These are phyloP conservation scores for Linnaemya tessellans DNA, from an alignment of 2,888 invertebrate species.

Conservation along the genomic window DNA sequence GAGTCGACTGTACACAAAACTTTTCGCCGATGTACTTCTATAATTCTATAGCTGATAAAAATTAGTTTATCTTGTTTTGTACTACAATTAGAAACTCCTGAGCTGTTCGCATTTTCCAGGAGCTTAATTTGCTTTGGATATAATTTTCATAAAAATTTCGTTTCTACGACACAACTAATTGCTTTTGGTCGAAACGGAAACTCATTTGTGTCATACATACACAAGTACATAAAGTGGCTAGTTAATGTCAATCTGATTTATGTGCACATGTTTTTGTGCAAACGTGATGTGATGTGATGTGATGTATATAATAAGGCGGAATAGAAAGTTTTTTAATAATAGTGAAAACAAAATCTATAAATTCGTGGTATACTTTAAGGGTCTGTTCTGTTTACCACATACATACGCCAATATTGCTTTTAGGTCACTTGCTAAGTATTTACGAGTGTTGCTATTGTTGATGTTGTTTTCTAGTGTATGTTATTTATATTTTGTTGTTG, in stretches of 20 bases:
- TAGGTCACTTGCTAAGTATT: conserved; percentile 54
- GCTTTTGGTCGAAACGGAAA: not conserved
- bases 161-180: not conserved
- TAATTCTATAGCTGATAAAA: no score
- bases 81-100: no score
- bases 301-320: not conserved
- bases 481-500: conserved; percentile 26
- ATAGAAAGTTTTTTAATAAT: conserved; percentile 17
- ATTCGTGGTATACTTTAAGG: conserved; percentile 49
- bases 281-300: not conserved
- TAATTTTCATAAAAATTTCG: no score
- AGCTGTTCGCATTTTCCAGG: not conserved
- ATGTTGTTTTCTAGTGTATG: not conserved
- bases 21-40: no score
- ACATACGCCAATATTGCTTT: conserved; percentile 55
- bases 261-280: not conserved
- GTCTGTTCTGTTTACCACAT: not conserved
- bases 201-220: conserved; percentile 27
- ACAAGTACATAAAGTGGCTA: conserved; percentile 31
- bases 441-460: conserved; percentile 15
- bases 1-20: no score
- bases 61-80: no score
- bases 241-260: conserved; percentile 46
- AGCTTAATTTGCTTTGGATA: no score
- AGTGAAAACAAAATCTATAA: conserved; percentile 16